Percentiles rank a stretch among this genome's conserved stretches.
These are phyloP conservation scores for Melopsittacus undulatus DNA, from an alignment of 2,797 vertebrate genomes.

Conservation along the genomic window DNA sequence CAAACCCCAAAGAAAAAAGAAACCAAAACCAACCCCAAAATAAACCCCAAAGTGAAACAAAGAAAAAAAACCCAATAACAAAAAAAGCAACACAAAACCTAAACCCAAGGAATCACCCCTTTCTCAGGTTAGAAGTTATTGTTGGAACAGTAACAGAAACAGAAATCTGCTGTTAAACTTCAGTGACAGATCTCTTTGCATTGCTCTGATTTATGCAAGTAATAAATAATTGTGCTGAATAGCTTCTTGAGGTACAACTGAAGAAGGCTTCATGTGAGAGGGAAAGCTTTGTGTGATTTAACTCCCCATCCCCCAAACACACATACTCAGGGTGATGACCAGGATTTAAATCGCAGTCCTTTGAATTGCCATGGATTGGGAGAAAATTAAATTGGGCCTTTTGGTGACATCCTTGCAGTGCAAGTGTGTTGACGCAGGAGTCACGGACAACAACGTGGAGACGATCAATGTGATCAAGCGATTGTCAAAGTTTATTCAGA, in stretches of 20 bases:
- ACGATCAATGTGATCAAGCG: too few species aligned
- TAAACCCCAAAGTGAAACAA: not conserved
- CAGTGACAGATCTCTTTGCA: not conserved
- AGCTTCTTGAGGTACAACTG: not conserved
- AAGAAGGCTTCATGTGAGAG: not conserved
- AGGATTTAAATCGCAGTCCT: slow-evolving; percentile 13
- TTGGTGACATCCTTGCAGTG: not conserved
- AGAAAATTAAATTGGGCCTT: slow-evolving; percentile 12
- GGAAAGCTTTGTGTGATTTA: not conserved
- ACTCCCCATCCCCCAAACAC: not conserved
- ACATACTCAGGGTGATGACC: not conserved
- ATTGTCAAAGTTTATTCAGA: too few species aligned
- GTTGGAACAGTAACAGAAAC: not conserved
- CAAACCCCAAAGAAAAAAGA: not conserved
- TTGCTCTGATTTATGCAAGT: not conserved
- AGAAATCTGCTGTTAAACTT: not conserved
- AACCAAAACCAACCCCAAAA: not conserved
- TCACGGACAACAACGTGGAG: too few species aligned
- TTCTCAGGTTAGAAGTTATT: not conserved
- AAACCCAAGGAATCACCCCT: not conserved
- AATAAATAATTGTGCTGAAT: not conserved
- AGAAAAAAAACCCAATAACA: too few species aligned
- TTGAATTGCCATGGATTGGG: not conserved
- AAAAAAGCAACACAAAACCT: not conserved
- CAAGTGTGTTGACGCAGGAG: too few species aligned